These are phyloP conservation scores for Muraenolepis orangiensis DNA, from an alignment of 2,797 vertebrate genomes.

Conservation along the genomic window DNA sequence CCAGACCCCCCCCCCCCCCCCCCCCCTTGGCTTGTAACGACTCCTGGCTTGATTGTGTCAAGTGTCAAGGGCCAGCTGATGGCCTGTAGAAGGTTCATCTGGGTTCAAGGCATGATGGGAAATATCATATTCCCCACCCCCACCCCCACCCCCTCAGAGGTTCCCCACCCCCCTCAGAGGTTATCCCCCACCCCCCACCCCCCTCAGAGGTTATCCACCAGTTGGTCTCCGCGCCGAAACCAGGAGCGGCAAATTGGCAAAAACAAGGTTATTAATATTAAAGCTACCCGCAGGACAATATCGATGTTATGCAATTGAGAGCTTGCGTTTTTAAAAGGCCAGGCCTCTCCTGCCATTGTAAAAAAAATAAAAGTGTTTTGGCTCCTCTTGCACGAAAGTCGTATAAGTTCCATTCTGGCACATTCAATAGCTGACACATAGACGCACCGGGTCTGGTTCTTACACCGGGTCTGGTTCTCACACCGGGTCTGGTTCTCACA, in stretches of 20 bases:
- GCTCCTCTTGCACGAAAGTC: neutral
- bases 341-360: neutral
- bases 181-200: too few relatives aligned
- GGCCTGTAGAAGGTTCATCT: constrained; percentile 52
- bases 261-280: constrained; percentile 1
- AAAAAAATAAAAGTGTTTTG: neutral
- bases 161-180: constrained; percentile 53
- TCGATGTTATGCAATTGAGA: constrained; percentile 39
- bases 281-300: constrained; percentile 29
- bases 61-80: constrained; percentile 55
- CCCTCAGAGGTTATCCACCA: constrained; percentile 52
- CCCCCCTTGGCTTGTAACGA: constrained; percentile 64
- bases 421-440: neutral
- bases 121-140: too few relatives aligned
- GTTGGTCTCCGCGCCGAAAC: neutral
- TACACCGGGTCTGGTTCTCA: too few relatives aligned
- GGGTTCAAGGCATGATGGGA: constrained; percentile 63
- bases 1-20: constrained; percentile 58
- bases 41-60: constrained; percentile 62
- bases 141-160: constrained; percentile 57
- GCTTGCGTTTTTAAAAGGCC: neutral
- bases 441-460: too few relatives aligned
- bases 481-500: too few relatives aligned
- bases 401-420: neutral
- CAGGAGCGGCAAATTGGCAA: neutral